A percentile compares a stretch with the other conserved stretches of the same genome.
These are phyloP conservation scores for Psittacula echo DNA, from an alignment of 2,797 vertebrate species.

Conservation along the genomic window DNA sequence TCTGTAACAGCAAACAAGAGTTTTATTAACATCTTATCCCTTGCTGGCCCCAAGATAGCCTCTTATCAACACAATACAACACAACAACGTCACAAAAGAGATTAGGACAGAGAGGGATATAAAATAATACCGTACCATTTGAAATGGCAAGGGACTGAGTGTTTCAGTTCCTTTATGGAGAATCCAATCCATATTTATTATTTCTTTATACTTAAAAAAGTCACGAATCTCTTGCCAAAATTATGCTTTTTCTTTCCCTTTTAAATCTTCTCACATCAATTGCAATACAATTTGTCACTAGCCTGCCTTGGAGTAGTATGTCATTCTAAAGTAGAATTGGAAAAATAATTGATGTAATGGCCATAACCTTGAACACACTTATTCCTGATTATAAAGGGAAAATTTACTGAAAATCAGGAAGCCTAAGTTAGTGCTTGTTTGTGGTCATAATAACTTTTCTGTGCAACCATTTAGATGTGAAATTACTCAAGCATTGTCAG, in stretches of 20 bases:
- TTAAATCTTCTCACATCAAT: conserved; percentile 2
- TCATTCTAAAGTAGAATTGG: conserved; percentile 41
- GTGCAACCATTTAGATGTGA: background rate
- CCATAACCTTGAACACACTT: conserved; percentile 53
- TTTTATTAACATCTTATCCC: conserved; percentile 69
- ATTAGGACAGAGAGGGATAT: conserved; percentile 52
- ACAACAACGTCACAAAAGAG: conserved; percentile 56
- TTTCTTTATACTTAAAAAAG: conserved; percentile 26
- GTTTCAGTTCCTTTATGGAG: background rate
- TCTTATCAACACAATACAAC: conserved; percentile 63
- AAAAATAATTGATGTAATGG: conserved; percentile 65
- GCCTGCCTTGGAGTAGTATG: conserved; percentile 10
- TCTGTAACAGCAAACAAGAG: conserved; percentile 62
- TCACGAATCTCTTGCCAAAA: conserved; percentile 52
- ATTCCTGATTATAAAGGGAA: conserved; percentile 28
- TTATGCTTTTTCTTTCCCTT: background rate
- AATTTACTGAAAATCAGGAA: conserved; percentile 9
- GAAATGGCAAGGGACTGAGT: conserved; percentile 49
- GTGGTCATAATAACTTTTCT: background rate
- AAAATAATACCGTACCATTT: conserved; percentile 45
- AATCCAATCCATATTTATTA: conserved; percentile 18
- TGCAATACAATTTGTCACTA: conserved; percentile 10
- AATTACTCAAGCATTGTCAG: background rate
- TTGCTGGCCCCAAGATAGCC: conserved; percentile 60
- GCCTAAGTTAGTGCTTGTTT: background rate